Evolutionary conservation across 2,797 vertebrate species (phyloP), one percentile per base, ranked within the genome.

Genomic region (Xyrichtys novacula): DNA sequence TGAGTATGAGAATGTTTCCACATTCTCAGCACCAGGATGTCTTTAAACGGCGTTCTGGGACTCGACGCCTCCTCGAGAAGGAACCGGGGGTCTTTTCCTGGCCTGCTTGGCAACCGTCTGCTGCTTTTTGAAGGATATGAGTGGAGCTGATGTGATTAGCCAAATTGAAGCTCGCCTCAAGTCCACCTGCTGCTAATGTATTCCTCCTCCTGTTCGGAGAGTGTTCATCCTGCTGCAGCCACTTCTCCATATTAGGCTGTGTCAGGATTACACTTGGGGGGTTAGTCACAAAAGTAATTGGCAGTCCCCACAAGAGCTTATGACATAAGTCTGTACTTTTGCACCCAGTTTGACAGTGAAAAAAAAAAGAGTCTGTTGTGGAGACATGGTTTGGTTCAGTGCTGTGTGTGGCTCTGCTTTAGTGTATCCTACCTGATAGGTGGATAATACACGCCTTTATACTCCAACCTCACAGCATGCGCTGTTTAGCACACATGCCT

Each of bases 161-260:
- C 40, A 22, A 38, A 53, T 47, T 53, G 48, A 65, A 59, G 40
- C 23, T 65, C 2, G 26, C 40, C 40, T 20, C 16, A 39, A 38
- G 58, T 57, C 46, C 31, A 56, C 53, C 46, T 53, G 53, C 65
- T 47, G 31, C 28, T 67, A 50, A 43, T 50, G 36, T 49, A 62
- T 68, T 39, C 64, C 65, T 39, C 46, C 50, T 9, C 25, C 57
- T n/a, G 5, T n/a, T n/a, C n/a, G 22, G 20, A 49, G 40, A 25
- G 12, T 11, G 7, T 42, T 72, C 46, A 65, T 63, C 23, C 39
- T 20, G 1, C 36, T 53, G 15, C 58, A 65, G 60, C 22, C 56
- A 49, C 40, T 53, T 52, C 16, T 36, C 38, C 9, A 42, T 29
- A 17, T 53, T 55, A 23, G 12, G n/a, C 66, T 56, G 43, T 11